phyloP scores from a whole-genome alignment of 2,113 vertebrate genomes.

The Falco punctatus region DNA sequence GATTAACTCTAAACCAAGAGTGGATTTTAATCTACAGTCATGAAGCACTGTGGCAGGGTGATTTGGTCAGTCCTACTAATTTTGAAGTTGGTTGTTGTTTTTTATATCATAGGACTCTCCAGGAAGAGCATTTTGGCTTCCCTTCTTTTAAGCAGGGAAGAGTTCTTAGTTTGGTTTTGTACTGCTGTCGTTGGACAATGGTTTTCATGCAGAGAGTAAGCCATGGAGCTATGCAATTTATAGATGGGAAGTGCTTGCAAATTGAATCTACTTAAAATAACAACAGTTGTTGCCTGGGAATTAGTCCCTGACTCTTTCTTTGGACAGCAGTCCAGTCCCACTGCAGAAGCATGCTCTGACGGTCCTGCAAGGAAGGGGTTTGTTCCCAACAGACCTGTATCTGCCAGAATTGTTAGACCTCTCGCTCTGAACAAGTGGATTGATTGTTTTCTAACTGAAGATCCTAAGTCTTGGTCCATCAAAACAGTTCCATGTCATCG shows the following conservation, averaged over 20 bases:
- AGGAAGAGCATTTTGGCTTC: slow-evolving; percentile 26
- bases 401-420: background rate
- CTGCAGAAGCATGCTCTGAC: background rate
- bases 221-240: background rate
- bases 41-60: background rate
- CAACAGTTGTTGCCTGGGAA: background rate
- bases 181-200: background rate
- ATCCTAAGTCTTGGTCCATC: slow-evolving; percentile 9
- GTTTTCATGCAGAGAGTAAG: background rate
- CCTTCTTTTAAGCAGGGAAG: background rate
- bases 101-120: background rate
- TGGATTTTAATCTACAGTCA: background rate
- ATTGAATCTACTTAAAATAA: background rate
- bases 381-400: background rate
- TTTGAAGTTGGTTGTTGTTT: background rate
- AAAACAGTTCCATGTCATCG: slow-evolving; percentile 31
- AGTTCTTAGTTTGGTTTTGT: background rate
- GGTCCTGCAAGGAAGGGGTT: background rate
- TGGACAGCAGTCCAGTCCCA: background rate
- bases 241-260: background rate
- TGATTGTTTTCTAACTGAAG: background rate
- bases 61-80: background rate
- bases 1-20: background rate
- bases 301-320: background rate
- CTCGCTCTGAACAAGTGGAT: slow-evolving; percentile 9